These are phyloP conservation scores for Battus philenor DNA, from an alignment of 1,140 invertebrate species.

Conservation along the genomic window DNA sequence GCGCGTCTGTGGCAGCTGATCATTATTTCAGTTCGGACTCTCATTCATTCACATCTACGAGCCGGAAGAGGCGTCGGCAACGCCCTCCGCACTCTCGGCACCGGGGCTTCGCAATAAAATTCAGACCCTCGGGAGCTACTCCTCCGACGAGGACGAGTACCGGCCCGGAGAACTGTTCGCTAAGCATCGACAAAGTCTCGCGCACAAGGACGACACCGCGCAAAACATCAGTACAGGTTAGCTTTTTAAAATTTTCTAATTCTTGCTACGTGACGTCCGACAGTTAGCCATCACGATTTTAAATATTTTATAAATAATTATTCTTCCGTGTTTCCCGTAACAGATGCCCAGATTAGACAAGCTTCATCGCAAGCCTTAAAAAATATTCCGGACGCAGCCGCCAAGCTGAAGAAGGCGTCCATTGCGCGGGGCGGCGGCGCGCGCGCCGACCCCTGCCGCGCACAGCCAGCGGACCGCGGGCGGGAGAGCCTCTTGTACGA, in stretches of 20 bases:
- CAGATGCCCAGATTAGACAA: slow-evolving; percentile 64
- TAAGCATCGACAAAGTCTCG: slow-evolving; percentile 18
- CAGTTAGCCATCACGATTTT: no score
- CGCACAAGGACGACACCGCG: background rate
- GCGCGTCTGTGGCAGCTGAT: no score
- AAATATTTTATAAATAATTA: no score
- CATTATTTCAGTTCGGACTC: slow-evolving; percentile 83
- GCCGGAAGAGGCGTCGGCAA: slow-evolving; percentile 28
- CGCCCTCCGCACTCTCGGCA: background rate
- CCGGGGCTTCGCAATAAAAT: slow-evolving; percentile 60
- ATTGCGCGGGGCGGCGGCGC: slow-evolving; percentile 28
- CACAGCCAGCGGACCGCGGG: slow-evolving; percentile 14
- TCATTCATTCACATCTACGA: slow-evolving; percentile 86
- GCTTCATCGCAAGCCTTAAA: slow-evolving; percentile 53
- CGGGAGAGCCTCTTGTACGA: slow-evolving; percentile 67
- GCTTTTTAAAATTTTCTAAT: background rate
- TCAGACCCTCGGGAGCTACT: slow-evolving; percentile 79
- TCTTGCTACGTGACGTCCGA: no score
- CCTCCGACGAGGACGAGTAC: slow-evolving; percentile 75
- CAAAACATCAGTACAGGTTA: slow-evolving; percentile 18
- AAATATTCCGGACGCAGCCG: slow-evolving; percentile 43
- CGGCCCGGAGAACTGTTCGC: slow-evolving; percentile 65
- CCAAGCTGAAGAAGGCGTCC: slow-evolving; percentile 49
- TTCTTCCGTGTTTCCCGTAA: no score
- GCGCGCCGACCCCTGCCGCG: slow-evolving; percentile 1